A percentile compares a stretch with the other conserved stretches of the same genome.
These are phyloP conservation scores for Agrotis ipsilon DNA, from an alignment of 2,888 invertebrate genomes.

Conservation along the genomic window DNA sequence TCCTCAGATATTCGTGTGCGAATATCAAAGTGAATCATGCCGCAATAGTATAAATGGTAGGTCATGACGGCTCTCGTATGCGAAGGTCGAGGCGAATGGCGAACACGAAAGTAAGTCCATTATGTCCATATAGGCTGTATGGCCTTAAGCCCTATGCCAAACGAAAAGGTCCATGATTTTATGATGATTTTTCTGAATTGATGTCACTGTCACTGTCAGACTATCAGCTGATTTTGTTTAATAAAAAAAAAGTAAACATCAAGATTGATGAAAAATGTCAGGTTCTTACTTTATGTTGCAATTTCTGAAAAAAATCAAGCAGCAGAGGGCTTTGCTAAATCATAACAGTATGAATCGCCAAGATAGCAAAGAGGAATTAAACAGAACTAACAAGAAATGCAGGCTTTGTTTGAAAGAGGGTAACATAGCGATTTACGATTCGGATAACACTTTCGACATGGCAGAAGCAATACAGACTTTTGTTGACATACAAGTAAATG, in stretches of 20 bases:
- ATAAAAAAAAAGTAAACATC: too few species aligned
- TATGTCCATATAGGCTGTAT: too few species aligned
- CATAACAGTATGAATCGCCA: neutral
- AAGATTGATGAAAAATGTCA: slow-evolving; percentile 30
- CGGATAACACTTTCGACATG: slow-evolving; percentile 65
- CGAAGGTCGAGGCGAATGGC: too few species aligned
- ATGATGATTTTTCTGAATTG: too few species aligned
- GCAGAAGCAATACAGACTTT: slow-evolving; percentile 75
- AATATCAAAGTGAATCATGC: too few species aligned
- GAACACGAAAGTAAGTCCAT: too few species aligned
- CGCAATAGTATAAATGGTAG: too few species aligned
- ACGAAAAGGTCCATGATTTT: too few species aligned
- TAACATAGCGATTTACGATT: slow-evolving; percentile 71
- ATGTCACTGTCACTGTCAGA: too few species aligned
- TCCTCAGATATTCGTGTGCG: too few species aligned
- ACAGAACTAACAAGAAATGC: slow-evolving; percentile 63
- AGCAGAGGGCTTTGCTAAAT: slow-evolving; percentile 2
- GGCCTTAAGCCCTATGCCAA: too few species aligned
- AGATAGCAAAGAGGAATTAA: neutral
- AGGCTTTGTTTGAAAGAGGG: slow-evolving; percentile 80
- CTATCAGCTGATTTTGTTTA: neutral
- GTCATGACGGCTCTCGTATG: too few species aligned
- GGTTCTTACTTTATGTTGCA: slow-evolving; percentile 54
- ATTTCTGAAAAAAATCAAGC: slow-evolving; percentile 40
- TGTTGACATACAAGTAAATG: slow-evolving; percentile 70